Evolutionary conservation across 2,888 invertebrate species (phyloP).

Genomic region (Drosophila mercatorum): DNA sequence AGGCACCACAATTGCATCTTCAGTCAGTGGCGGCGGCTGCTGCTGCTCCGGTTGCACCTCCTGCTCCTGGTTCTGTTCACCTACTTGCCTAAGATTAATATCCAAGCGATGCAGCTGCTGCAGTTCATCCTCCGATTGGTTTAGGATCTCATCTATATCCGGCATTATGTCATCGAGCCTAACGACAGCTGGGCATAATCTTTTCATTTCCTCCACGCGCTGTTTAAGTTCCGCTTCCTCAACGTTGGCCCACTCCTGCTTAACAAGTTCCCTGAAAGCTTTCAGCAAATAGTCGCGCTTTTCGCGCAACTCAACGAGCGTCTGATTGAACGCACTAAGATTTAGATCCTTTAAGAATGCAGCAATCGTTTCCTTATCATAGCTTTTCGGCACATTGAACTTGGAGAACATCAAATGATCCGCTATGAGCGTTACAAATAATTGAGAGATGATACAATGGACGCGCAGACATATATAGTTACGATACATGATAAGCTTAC

Average conservation of each 20-base stretch:
- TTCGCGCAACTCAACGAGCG: conserved; percentile 37
- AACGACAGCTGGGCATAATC: neutral
- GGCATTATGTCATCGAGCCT: conserved; percentile 19
- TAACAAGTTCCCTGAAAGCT: conserved; percentile 52
- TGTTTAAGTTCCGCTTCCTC: conserved; percentile 1
- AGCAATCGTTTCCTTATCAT: conserved; percentile 49
- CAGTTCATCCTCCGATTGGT: neutral
- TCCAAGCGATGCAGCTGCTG: neutral
- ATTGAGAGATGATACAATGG: conserved; percentile 9
- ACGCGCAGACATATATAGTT: conserved; percentile 16
- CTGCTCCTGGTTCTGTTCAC: no score
- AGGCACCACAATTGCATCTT: conserved; percentile 33
- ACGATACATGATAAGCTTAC: conserved; percentile 4
- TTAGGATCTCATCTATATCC: conserved; percentile 38
- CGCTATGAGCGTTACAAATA: conserved; percentile 14
- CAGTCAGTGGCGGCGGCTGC: neutral
- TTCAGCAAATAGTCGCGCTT: conserved; percentile 55
- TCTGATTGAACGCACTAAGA: neutral
- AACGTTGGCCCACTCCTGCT: conserved; percentile 17
- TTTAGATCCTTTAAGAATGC: conserved; percentile 52
- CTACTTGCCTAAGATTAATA: neutral
- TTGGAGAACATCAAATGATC: conserved; percentile 2
- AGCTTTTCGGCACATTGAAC: conserved; percentile 53
- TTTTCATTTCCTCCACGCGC: conserved; percentile 5
- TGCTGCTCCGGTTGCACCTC: neutral